Evolutionary conservation across 2,888 invertebrate species (phyloP).

Genomic region (Polyploca ridens): DNA sequence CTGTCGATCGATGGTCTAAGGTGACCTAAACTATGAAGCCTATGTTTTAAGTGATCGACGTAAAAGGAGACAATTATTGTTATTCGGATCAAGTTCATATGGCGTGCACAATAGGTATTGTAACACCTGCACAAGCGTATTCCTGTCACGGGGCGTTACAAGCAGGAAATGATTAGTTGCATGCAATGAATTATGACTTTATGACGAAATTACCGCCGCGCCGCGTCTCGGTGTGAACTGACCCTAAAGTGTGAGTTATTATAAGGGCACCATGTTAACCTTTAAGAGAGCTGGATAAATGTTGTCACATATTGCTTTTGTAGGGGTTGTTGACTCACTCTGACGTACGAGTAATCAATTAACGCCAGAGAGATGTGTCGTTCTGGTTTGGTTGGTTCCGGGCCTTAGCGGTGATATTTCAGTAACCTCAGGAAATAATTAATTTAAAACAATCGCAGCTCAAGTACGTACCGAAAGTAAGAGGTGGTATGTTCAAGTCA

Average conservation of each 20-base stretch:
- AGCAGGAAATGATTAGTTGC: constrained; percentile 30
- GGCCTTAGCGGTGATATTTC: too few species aligned
- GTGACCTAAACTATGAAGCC: neutral
- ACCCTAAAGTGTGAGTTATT: too few species aligned
- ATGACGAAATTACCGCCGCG: too few species aligned
- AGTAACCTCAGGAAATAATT: too few species aligned
- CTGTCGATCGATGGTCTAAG: neutral
- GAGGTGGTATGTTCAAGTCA: constrained; percentile 68
- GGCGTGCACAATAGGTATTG: constrained; percentile 35
- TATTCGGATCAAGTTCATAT: constrained; percentile 28
- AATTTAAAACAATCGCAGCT: neutral
- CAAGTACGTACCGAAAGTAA: constrained; percentile 60
- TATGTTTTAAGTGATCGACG: neutral
- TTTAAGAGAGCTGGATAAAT: too few species aligned
- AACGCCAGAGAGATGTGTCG: too few species aligned
- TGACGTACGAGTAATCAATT: too few species aligned
- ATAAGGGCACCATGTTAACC: too few species aligned
- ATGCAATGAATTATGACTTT: constrained; percentile 8
- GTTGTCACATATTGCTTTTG: too few species aligned
- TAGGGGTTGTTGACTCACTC: too few species aligned
- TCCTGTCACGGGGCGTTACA: constrained; percentile 44
- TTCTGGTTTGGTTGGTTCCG: too few species aligned
- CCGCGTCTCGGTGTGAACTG: too few species aligned
- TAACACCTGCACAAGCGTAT: constrained; percentile 51
- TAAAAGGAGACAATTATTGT: constrained; percentile 25